Conservation (phyloP, 1,140 invertebrate species). For the Augochlora pura region DNA sequence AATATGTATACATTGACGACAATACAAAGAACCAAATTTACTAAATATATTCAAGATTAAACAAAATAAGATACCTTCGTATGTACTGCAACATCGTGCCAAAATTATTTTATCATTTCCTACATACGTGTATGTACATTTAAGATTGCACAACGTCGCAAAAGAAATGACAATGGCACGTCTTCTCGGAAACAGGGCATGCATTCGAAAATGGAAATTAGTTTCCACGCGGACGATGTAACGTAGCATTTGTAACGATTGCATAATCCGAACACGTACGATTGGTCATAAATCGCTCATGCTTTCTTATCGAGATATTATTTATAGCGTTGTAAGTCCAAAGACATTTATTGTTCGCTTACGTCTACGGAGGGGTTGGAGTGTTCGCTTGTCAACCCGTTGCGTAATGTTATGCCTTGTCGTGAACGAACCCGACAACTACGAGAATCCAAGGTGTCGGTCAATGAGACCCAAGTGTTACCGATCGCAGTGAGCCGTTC, state of each 20-base stretch:
- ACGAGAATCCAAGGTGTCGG: neutral
- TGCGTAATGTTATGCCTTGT: slow-evolving; percentile 9
- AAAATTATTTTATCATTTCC: too few relatives aligned
- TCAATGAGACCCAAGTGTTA: neutral
- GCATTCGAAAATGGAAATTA: neutral
- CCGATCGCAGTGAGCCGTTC: neutral
- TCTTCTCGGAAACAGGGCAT: neutral
- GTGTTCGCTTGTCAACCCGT: slow-evolving; percentile 13
- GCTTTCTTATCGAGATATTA: slow-evolving; percentile 29
- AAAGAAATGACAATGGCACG: too few relatives aligned
- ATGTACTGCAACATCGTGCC: too few relatives aligned
- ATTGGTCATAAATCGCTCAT: slow-evolving; percentile 38
- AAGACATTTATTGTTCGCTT: neutral
- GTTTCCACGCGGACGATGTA: neutral
- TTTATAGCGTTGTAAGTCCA: slow-evolving; percentile 37
- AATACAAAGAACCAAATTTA: too few relatives aligned
- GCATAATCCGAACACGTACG: slow-evolving; percentile 21
- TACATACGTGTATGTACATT: too few relatives aligned
- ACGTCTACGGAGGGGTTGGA: neutral
- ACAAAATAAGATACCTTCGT: too few relatives aligned
- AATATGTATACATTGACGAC: too few relatives aligned
- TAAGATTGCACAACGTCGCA: too few relatives aligned
- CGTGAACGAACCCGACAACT: neutral
- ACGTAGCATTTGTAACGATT: slow-evolving; percentile 30
- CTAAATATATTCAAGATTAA: too few relatives aligned